Evolutionary conservation across 1,140 invertebrate species (phyloP).

Genomic region (Orussus abietinus): DNA sequence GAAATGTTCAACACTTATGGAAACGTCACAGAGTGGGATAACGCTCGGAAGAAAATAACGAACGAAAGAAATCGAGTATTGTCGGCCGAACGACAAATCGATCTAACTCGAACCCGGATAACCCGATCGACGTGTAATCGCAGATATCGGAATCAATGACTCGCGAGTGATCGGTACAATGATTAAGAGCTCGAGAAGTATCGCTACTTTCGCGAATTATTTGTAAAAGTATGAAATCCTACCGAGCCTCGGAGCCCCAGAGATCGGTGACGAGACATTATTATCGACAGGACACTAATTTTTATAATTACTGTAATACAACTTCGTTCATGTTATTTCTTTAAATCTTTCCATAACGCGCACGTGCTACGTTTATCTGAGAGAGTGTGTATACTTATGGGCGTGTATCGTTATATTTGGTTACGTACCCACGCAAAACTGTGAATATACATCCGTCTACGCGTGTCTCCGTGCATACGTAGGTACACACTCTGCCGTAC

Average conservation of each 20-base stretch:
- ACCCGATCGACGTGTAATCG: no score
- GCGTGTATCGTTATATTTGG: neutral
- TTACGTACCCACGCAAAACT: neutral
- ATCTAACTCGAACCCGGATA: no score
- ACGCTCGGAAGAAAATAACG: no score
- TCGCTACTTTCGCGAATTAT: conserved; percentile 44
- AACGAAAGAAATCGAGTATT: no score
- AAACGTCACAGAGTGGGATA: no score
- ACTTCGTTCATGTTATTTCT: no score
- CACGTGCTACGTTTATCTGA: no score
- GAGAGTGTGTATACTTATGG: neutral
- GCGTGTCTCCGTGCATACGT: conserved; percentile 17
- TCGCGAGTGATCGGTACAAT: no score
- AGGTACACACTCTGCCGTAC: conserved; percentile 19
- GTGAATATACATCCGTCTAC: neutral
- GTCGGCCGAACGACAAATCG: no score
- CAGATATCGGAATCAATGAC: no score
- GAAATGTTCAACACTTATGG: no score
- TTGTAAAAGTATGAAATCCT: conserved; percentile 55
- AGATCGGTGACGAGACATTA: conserved; percentile 37
- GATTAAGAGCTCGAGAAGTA: conserved; percentile 38
- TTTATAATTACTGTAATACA: conserved; percentile 20
- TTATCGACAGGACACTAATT: conserved; percentile 27
- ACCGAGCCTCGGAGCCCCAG: conserved; percentile 34
- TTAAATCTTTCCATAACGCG: no score